Base-by-base conservation (phyloP, 2,113 vertebrate species). In the Spea bombifrons region DNA sequence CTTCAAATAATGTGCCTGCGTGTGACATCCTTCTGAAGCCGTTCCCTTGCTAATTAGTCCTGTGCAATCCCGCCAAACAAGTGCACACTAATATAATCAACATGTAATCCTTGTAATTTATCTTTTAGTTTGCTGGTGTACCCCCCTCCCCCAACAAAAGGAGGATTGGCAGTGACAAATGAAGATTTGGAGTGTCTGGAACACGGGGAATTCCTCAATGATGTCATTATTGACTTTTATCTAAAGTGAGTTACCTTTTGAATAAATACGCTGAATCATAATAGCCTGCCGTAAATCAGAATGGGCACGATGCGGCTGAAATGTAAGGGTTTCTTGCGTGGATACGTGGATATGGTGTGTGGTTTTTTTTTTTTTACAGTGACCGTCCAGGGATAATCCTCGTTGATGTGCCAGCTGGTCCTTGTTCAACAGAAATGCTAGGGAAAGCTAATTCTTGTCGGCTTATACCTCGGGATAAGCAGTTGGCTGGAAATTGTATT, bases 151-250 rank as follows among this genome's bases (percentile, higher is more conserved):
- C 97, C 97, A 55, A 84, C 92, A 8, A 99, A 98, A 88, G 95
- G 97, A 75, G 96, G 96, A 8, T 91, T 99, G 81, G 93, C 94
- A 59, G 96, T 99, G 67, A 98, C 96, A 57, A 95, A 91, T 88
- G 97, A 99, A 85, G 97, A 99, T 85, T 83, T 99, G 72, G 92
- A 95, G 65, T 98, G 97, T 84, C 91, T 99, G 82, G 96, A 99
- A 86, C 94, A 92, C 75, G 96, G 96, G 46, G 93, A 97, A 75
- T 99, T 96, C 89, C 96, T 99, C 79, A 99, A 99, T 85, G 97
- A 99, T 86, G 97, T 99, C n/a, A 98, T 99, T 78, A 98, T 99
- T 82, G 97, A 99, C 86, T 99, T 99, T 90, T 99, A 98, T 82
- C 95, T 99, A 46, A 98, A 98, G 97, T 99, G 89, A 91, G 94